A percentile compares a stretch with the other conserved stretches of the same genome.
phyloP scores from a whole-genome alignment of 2,888 invertebrate genomes.

The Cotesia congregata region DNA sequence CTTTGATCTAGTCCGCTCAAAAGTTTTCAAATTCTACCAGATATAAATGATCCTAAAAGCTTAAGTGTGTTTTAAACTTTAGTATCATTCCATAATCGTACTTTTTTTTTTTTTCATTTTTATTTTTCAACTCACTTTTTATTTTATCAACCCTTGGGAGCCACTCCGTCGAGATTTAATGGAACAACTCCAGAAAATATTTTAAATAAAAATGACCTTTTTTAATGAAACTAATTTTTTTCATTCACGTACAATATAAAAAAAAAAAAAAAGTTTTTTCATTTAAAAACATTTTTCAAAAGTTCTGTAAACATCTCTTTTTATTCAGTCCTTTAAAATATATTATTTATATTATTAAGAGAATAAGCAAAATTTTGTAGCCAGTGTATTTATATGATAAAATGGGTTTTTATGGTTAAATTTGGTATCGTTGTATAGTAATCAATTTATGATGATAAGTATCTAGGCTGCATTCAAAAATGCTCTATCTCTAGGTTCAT shows the following conservation, averaged over 20 bases:
- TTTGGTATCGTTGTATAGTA: no score
- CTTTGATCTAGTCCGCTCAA: slow-evolving; percentile 31
- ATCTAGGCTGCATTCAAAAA: no score
- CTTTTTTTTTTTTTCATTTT: not conserved
- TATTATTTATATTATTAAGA: no score
- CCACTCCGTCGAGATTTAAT: not conserved
- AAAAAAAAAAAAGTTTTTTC: not conserved
- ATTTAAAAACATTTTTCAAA: not conserved
- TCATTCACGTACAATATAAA: no score
- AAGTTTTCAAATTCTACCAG: not conserved
- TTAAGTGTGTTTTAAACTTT: slow-evolving; percentile 15
- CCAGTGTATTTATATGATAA: no score
- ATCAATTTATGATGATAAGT: no score
- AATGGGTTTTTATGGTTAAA: no score
- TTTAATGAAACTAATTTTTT: not conserved
- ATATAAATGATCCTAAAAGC: slow-evolving; percentile 30
- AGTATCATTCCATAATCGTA: slow-evolving; percentile 14
- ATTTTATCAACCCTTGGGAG: not conserved
- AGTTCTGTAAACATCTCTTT: not conserved
- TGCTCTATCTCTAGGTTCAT: no score
- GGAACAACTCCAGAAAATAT: not conserved
- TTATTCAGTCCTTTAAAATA: not conserved
- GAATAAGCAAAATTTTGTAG: no score
- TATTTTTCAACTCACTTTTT: not conserved
- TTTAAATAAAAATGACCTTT: slow-evolving; percentile 4